Base-by-base conservation (phyloP, 2,797 vertebrate species). In the Semotilus atromaculatus region DNA sequence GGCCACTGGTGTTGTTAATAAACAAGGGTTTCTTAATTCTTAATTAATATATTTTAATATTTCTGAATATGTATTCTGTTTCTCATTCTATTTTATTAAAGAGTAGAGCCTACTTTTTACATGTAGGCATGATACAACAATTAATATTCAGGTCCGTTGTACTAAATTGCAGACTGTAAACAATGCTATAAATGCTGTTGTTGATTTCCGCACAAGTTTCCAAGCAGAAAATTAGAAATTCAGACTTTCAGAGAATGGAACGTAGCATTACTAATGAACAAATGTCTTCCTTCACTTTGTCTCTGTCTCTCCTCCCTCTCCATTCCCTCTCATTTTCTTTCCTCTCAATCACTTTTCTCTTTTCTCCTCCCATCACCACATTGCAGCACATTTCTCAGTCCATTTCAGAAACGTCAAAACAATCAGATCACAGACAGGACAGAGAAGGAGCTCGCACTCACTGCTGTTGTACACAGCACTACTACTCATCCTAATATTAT, bases 381-480 rank as follows among this genome's bases (percentile, higher is more conserved):
- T 38, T n/a, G 60, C 5, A 4, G 45, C 53, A 86, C 79, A 75
- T 64, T 91, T 94, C 89, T 86, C 88, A 87, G 87, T 83, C 93
- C 86, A 91, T 90, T 92, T 93, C 90, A 90, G 89, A 91, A 86
- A 92, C 62, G 90, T 93, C 92, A 94, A 94, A 94, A 94, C 93
- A 93, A 92, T 89, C 89, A 86, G 89, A 91, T 93, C 90, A 92
- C 62, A 80, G 45, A 53, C 23, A 45, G n/a, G 31, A 36, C 43
- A 71, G 67, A 71, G n/a, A 40, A 51, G 16, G 36, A 31, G 48
- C 23, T 60, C n/a, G 0, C n/a, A 71, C 34, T 70, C 31, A 29
- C 16, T 71, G 66, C 34, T 58, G 80, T 45, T 78, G 43, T 45
- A 78, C 26, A 21, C 36, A 43, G 16, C n/a, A 31, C 38, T 62